A percentile compares a stretch with the other conserved stretches of the same genome.
These are phyloP conservation scores for Hapalemur alaotrensis DNA, from an alignment of 2,797 vertebrate genomes.

Conservation along the genomic window DNA sequence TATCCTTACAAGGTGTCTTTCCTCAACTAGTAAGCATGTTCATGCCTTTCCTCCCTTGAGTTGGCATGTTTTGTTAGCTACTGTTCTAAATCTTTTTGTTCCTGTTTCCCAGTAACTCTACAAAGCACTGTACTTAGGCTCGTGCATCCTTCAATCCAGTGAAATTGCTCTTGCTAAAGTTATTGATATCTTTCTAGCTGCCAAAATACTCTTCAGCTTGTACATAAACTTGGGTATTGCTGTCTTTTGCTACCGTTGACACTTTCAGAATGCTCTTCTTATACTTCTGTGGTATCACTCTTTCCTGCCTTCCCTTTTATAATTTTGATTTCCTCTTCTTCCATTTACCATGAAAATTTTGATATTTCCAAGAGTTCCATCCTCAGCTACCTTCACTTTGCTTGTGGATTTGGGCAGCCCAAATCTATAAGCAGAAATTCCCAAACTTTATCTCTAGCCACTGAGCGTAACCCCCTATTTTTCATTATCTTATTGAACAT, in stretches of 20 bases:
- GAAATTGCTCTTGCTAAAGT: background rate
- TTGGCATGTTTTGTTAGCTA: background rate
- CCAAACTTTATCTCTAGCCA: background rate
- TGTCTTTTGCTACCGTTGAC: background rate
- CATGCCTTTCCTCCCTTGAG: background rate
- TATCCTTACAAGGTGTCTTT: background rate
- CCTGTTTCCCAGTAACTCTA: background rate
- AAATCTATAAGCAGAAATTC: background rate
- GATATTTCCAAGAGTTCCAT: background rate
- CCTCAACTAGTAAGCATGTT: background rate
- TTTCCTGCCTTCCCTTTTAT: background rate
- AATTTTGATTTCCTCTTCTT: background rate
- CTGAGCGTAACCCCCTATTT: background rate
- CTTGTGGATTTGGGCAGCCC: background rate
- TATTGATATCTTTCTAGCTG: background rate
- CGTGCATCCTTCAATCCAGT: background rate
- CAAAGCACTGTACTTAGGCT: background rate
- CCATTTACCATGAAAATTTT: background rate
- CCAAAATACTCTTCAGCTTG: background rate
- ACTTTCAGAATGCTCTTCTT: background rate
- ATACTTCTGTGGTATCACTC: background rate
- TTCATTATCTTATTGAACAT: background rate
- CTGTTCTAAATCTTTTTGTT: conserved; percentile 2
- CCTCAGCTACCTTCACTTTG: background rate
- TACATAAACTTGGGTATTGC: background rate